Evolutionary conservation across 92 coral and sea anemone genomes (phyloP).

Genomic region (Porites rus): DNA sequence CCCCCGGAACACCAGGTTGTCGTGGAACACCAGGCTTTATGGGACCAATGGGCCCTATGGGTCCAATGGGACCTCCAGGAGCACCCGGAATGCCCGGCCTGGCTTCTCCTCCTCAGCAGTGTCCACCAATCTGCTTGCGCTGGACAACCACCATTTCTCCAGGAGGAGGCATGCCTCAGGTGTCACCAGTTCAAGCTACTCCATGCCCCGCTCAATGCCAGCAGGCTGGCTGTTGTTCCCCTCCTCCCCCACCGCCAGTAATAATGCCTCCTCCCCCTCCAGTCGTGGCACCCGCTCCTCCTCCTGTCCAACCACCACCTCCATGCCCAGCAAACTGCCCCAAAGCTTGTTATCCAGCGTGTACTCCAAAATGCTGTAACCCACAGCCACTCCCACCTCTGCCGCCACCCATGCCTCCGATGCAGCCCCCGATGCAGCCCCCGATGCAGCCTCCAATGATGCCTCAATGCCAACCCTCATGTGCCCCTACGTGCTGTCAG

Average conservation of each 20-base stretch:
- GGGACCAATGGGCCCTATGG: constrained; percentile 81
- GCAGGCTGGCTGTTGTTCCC: constrained; percentile 83
- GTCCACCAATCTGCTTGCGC: constrained; percentile 65
- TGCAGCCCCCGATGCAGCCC: constrained; percentile 35
- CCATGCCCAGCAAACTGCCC: constrained; percentile 93
- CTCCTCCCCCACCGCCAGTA: constrained; percentile 56
- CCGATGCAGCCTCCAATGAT: neutral
- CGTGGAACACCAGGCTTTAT: constrained; percentile 73
- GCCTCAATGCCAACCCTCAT: constrained; percentile 79
- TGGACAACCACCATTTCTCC: constrained; percentile 60
- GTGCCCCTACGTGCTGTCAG: constrained; percentile 89
- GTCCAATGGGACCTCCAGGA: constrained; percentile 80
- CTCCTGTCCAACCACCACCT: constrained; percentile 72
- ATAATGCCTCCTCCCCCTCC: constrained; percentile 54
- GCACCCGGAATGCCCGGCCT: constrained; percentile 21
- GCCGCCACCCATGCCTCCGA: constrained; percentile 70
- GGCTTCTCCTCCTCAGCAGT: constrained; percentile 44
- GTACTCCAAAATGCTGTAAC: constrained; percentile 84
- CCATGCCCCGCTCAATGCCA: constrained; percentile 89
- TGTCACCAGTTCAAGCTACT: constrained; percentile 51
- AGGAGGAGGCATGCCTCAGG: constrained; percentile 59
- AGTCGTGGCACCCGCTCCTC: constrained; percentile 21
- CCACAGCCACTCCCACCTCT: constrained; percentile 73
- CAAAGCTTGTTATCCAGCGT: constrained; percentile 91
- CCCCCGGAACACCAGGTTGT: constrained; percentile 86